Conservation (phyloP, 2,888 invertebrate species). For the Geophilus truncorum region DNA sequence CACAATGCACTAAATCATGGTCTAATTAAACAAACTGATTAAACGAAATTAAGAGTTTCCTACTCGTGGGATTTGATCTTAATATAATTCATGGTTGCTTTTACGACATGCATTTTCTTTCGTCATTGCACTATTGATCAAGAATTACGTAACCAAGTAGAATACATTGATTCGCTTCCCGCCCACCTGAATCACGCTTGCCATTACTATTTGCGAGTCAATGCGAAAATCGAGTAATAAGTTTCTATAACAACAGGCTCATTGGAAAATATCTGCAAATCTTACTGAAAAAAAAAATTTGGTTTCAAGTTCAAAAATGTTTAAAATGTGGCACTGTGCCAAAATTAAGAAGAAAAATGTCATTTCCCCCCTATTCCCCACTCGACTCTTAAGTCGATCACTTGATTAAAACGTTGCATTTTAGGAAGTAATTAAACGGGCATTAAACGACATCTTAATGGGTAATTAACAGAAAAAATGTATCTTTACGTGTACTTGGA, state of each 20-base stretch:
- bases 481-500: background rate
- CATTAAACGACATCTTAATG: constrained; percentile 19
- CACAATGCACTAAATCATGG: no score
- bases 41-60: no score
- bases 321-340: background rate
- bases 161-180: background rate
- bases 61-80: no score
- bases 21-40: no score
- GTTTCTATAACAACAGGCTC: background rate
- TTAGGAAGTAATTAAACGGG: background rate
- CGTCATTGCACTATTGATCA: background rate
- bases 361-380: background rate
- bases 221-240: background rate
- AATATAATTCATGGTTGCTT: background rate
- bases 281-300: background rate
- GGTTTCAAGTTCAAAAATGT: background rate
- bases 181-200: background rate
- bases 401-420: background rate
- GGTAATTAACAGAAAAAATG: background rate
- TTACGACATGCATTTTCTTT: background rate
- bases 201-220: background rate
- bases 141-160: background rate
- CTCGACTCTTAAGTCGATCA: background rate
- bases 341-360: background rate
- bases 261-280: no score